Percentiles rank a stretch among this genome's conserved stretches.
These are phyloP conservation scores for Centropus unirufus DNA, from an alignment of 2,113 vertebrate species.

Conservation along the genomic window DNA sequence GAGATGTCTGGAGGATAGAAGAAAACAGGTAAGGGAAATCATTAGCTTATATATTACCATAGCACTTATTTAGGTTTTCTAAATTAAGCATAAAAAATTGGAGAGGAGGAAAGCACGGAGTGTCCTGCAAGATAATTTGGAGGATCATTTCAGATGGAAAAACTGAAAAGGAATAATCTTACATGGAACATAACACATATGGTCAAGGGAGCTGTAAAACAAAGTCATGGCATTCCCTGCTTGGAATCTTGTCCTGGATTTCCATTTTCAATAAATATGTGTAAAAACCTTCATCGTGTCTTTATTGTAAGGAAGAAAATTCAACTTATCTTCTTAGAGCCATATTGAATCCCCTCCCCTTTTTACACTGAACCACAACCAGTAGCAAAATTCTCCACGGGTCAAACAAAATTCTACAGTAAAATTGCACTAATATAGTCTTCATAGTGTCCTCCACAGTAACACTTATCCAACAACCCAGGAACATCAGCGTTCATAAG, in stretches of 20 bases:
- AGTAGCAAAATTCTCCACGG: not conserved
- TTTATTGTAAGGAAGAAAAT: not conserved
- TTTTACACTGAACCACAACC: not conserved
- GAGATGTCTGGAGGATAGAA: not conserved
- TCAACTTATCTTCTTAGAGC: not conserved
- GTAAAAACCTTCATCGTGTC: not conserved
- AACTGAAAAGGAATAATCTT: not conserved
- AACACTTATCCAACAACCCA: not conserved
- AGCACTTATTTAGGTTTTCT: not conserved
- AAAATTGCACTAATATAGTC: not conserved
- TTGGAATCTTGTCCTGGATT: not conserved
- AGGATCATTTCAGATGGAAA: not conserved
- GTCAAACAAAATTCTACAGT: not conserved
- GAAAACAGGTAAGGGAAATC: conserved; percentile 19
- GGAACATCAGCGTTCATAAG: not conserved
- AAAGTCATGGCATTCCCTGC: not conserved
- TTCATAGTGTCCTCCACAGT: not conserved
- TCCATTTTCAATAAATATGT: not conserved
- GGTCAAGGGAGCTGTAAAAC: not conserved
- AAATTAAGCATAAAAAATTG: not conserved
- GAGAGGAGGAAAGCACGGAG: not conserved
- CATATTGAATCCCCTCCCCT: not conserved
- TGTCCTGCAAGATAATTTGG: not conserved
- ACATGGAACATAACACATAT: not conserved
- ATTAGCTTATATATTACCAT: not conserved